A percentile compares a stretch with the other conserved stretches of the same genome.
These are phyloP conservation scores for Axinella damicornis DNA, from an alignment of 37 sponge, comb jelly and placozoan species.

Conservation along the genomic window DNA sequence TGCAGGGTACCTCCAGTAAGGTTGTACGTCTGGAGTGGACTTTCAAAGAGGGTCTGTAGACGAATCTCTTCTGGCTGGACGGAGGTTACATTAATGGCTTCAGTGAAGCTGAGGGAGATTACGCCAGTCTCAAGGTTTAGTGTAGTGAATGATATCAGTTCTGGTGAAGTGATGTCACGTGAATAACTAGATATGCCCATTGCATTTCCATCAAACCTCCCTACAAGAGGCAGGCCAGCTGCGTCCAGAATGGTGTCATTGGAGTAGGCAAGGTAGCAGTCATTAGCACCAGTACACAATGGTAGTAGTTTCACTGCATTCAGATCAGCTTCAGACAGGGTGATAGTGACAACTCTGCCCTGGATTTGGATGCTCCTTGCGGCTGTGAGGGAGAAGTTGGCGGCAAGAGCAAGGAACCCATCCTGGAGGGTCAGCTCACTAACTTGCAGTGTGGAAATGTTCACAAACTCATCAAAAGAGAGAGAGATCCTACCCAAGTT, in stretches of 20 bases:
- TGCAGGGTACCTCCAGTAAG: slow-evolving; percentile 67
- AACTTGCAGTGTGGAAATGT: slow-evolving; percentile 56
- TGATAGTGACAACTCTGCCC: slow-evolving; percentile 51
- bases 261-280: slow-evolving; percentile 74
- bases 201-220: slow-evolving; percentile 62
- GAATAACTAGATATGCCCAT: slow-evolving; percentile 50
- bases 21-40: slow-evolving; percentile 63
- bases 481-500: slow-evolving; percentile 58
- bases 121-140: slow-evolving; percentile 64
- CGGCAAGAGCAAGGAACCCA: slow-evolving; percentile 28
- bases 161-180: slow-evolving; percentile 68
- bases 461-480: slow-evolving; percentile 86
- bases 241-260: slow-evolving; percentile 76
- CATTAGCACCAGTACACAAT: slow-evolving; percentile 45
- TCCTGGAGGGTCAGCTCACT: slow-evolving; percentile 73
- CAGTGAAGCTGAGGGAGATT: slow-evolving; percentile 70
- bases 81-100: slow-evolving; percentile 71
- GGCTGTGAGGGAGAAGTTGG: slow-evolving; percentile 58
- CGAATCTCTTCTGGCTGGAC: slow-evolving; percentile 49
- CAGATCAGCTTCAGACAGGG: slow-evolving; percentile 51
- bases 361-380: slow-evolving; percentile 9
- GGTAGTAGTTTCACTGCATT: slow-evolving; percentile 72
- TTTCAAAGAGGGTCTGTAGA: slow-evolving; percentile 86
- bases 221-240: slow-evolving; percentile 65
- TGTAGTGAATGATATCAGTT: slow-evolving; percentile 56